A percentile compares a stretch with the other conserved stretches of the same genome.
Conservation (phyloP, 64 coral and sea anemone genomes). For the Montipora efflorescens region DNA sequence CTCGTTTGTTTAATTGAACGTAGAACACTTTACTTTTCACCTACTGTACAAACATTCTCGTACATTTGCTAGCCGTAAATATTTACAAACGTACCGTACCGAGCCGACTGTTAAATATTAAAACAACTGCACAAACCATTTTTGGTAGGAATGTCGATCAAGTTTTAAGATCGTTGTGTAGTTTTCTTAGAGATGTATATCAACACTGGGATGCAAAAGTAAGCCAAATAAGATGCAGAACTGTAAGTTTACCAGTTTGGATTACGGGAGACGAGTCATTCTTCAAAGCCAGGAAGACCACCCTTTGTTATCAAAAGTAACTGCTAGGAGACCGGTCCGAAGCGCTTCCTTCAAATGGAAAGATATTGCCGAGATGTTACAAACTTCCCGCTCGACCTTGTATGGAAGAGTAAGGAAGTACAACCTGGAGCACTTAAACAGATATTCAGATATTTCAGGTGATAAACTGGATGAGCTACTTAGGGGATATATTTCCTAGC, state of each 20-base stretch:
- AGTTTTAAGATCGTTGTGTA: neutral
- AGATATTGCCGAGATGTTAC: conserved; percentile 31
- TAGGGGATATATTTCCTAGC: neutral
- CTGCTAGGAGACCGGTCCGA: too few species aligned
- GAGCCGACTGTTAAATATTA: too few species aligned
- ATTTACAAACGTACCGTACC: too few species aligned
- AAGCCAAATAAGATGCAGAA: neutral
- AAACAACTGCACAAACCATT: too few species aligned
- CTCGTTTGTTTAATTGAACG: too few species aligned
- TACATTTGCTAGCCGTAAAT: too few species aligned
- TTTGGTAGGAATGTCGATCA: neutral
- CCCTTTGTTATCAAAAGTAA: neutral
- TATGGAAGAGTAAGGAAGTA: conserved; percentile 39
- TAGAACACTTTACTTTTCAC: too few species aligned
- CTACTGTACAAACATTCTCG: too few species aligned
- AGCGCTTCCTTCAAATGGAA: neutral
- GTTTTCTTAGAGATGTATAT: neutral
- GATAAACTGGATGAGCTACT: neutral
- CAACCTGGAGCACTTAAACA: neutral
- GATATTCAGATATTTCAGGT: conserved; percentile 31
- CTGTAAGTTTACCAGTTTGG: neutral
- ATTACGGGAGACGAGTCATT: neutral
- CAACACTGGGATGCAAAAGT: neutral
- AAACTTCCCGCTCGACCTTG: conserved; percentile 14
- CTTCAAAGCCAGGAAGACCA: neutral